Base-by-base conservation (phyloP, 2,888 invertebrate species). In the Druceiella hillmani region DNA sequence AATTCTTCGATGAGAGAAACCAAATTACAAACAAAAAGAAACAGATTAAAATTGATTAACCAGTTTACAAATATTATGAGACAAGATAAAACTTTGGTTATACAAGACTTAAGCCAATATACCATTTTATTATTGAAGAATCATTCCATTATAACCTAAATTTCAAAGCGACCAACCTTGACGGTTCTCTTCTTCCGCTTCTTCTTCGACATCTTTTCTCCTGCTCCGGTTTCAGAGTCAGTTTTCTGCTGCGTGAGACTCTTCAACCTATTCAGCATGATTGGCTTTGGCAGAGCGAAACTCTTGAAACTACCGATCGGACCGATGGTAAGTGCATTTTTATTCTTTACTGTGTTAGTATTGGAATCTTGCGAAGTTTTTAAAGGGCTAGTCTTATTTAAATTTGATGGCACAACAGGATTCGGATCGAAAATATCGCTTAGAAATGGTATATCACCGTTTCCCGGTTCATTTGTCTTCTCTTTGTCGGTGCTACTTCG, bases 251-350 rank as follows among this genome's bases (percentile, higher is more conserved):
- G 33, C 22, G 24, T 58, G 3, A 64, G 52, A 45, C 66, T 51
- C 58, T 68, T 71, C 46, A 70, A 58, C 49, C 68, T 62, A 57
- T 68, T 70, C 46, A 72, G 53, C 48, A 70, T 50, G 30, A 71
- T 64, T 11, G 72, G 72, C 57, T 72, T 72, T 6, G 72, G 72
- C 29, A 69, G 52, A 14, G 72, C 71, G 43, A 72, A 72, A 48
- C 72, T 71, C 61, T 70, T 72, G 50, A 72, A 72, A 51, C 62
- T 66, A 12, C 69, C 70, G 53, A 71, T 64, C 25, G 70, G 62
- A 15, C 36, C 27, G 2, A 26, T 5, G 13, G 6, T 14, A 14
- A 64, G 61, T 2, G 59, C 58, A 43, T 61, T 62, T 42, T 66
- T 66, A 44, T 63, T 60, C 14, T 55, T 39, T n/a, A 17, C 16